Conservation (phyloP, 2,113 vertebrate species). For the Naja naja region DNA sequence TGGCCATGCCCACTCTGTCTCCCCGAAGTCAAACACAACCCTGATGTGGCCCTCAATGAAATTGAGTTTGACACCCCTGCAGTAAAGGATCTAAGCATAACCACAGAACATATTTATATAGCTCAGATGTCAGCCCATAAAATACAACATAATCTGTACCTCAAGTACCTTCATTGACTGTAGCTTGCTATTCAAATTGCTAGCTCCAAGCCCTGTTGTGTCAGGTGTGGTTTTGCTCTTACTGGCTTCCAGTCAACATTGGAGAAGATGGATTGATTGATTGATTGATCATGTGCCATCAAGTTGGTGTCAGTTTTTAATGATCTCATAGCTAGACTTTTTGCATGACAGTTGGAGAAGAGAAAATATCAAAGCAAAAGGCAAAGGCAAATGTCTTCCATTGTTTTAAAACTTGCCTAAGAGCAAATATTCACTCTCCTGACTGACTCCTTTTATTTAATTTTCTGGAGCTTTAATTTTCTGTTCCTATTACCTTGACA, state of each 20-base stretch:
- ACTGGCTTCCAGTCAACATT: neutral
- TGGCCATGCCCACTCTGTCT: too few species aligned
- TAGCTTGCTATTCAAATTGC: neutral
- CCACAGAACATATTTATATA: neutral
- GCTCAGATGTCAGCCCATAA: neutral
- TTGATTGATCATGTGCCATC: neutral
- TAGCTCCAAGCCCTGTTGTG: neutral
- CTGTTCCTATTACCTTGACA: neutral
- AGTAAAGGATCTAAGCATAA: neutral
- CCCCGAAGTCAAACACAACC: too few species aligned
- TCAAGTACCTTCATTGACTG: neutral
- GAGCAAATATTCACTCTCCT: neutral
- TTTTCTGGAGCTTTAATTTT: neutral
- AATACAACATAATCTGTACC: neutral
- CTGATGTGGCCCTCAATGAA: too few species aligned
- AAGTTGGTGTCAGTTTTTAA: neutral
- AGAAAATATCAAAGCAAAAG: neutral
- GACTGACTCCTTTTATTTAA: neutral
- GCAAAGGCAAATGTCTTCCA: neutral
- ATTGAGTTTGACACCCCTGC: too few species aligned
- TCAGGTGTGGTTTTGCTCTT: neutral
- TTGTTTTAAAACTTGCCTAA: neutral
- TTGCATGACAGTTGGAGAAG: neutral
- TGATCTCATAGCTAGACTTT: neutral
- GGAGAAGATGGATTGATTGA: neutral